Evolutionary conservation across 1,140 invertebrate genomes (phyloP), one percentile per base, ranked within the genome.

Genomic region (Chymomyza costata): DNA sequence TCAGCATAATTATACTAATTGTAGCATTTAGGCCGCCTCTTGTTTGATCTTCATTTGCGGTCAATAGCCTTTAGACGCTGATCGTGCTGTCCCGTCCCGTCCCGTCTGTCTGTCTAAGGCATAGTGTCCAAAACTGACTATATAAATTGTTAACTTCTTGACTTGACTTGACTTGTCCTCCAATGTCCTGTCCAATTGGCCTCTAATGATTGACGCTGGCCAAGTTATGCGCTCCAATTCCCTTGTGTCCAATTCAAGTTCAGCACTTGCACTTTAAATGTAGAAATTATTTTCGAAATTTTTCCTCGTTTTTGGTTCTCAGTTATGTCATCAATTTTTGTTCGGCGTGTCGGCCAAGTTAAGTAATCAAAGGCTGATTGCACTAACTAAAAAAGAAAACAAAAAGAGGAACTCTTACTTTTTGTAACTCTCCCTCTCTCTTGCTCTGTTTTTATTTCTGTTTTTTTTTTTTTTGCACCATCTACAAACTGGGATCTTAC

Each of bases 1-100:
- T 65, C 57, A 30, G 55, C 71, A 80, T 78, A 78, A 78, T 78
- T 78, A 78, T 80, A 78, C 73, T 80, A 80, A 80, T 78, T 80
- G 73, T 78, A 39, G 38, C 38, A 28, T 10, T 41, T 52, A 41
- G 16, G 51, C 30, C 32, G 18, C 15, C 11, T 37, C 25, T 19
- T 2, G 2, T 67, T 69, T 73, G 68, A 67, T 73, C 63, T 64
- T 50, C 35, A 19, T 11, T 46, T 32, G 39, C 68, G 71, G 71
- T 78, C 71, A 71, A 64, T 78, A 71, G 62, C 78, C 71, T 66
- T 50, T 48, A 54, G 25, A 6, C 10, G 25, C 5, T 10, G 25
- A 6, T 28, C 25, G 25, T 10, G 5, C 10, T 28, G 25, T 28
- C 10, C 10, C 5, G 10, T 28, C 25, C 10, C 10, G 10, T 6